phyloP scores from a whole-genome alignment of 2,888 invertebrate species.

The Diadegma fenestrale region DNA sequence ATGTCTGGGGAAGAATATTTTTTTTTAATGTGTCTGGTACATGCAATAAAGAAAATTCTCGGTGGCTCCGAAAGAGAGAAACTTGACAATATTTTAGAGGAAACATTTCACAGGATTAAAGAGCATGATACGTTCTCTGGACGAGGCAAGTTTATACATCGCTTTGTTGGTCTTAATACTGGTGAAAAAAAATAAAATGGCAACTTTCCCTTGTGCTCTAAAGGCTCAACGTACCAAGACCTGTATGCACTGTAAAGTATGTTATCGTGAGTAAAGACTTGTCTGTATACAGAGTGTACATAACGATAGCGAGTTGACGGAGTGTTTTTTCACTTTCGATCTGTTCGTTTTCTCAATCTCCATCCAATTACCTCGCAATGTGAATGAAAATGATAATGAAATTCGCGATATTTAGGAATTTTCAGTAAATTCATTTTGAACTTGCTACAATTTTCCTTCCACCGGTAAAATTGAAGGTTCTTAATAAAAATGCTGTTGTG shows the following conservation, averaged over 20 bases:
- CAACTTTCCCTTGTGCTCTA: conserved; percentile 14
- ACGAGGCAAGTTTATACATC: conserved; percentile 37
- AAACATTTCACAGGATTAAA: conserved; percentile 31
- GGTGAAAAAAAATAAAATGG: conserved; percentile 15
- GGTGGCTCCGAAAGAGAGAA: background rate
- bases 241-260: background rate
- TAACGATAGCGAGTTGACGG: background rate
- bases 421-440: background rate
- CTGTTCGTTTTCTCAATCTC: background rate
- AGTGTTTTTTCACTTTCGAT: background rate
- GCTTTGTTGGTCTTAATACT: conserved; percentile 49
- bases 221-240: conserved; percentile 10
- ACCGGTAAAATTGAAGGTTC: background rate
- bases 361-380: background rate
- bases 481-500: too few species aligned
- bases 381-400: background rate
- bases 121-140: conserved; percentile 16
- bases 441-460: background rate
- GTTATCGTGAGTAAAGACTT: background rate
- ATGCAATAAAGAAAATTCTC: background rate
- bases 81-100: conserved; percentile 35
- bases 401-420: background rate
- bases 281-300: background rate
- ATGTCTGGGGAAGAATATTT: conserved; percentile 8
- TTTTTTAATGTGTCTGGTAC: conserved; percentile 9